A percentile compares a stretch with the other conserved stretches of the same genome.
These are phyloP conservation scores for Sarcophaga variegata DNA, from an alignment of 2,888 invertebrate species.

Conservation along the genomic window DNA sequence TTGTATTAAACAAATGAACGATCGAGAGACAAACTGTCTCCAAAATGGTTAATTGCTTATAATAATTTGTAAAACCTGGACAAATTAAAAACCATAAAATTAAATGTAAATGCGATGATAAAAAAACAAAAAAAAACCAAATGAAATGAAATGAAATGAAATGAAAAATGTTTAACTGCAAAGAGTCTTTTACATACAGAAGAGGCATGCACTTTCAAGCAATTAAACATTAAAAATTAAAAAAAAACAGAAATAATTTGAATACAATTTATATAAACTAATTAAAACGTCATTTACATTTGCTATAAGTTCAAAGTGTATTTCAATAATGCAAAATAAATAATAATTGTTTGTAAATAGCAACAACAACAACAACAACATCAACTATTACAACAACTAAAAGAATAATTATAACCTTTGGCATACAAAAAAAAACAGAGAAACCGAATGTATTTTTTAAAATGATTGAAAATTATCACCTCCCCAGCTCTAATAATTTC, in stretches of 20 bases:
- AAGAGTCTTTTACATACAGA: not conserved
- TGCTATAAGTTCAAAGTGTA: slow-evolving; percentile 54
- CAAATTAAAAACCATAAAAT: slow-evolving; percentile 30
- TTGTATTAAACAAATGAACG: not conserved
- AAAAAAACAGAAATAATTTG: slow-evolving; percentile 1
- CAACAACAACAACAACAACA: not conserved
- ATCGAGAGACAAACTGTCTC: not conserved
- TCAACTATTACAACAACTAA: not conserved
- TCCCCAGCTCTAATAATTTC: not conserved
- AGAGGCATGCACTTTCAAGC: not conserved
- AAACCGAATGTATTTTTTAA: not conserved
- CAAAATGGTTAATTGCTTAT: slow-evolving; percentile 24
- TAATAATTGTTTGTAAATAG: slow-evolving; percentile 20
- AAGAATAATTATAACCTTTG: not conserved
- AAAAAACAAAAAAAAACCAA: not conserved
- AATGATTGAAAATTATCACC: not conserved
- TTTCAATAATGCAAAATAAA: slow-evolving; percentile 17
- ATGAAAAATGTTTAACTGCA: slow-evolving; percentile 11
- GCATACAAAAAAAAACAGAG: not conserved
- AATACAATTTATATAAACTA: slow-evolving; percentile 74
- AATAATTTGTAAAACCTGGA: slow-evolving; percentile 27
- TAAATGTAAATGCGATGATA: slow-evolving; percentile 12
- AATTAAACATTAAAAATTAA: slow-evolving; percentile 6
- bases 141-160: not conserved
- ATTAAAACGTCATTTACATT: slow-evolving; percentile 77